Percentiles rank a stretch among this genome's conserved stretches.
Evolutionary conservation across 2,113 vertebrate genomes (phyloP).

Genomic region (Ivindomyrus marchei): DNA sequence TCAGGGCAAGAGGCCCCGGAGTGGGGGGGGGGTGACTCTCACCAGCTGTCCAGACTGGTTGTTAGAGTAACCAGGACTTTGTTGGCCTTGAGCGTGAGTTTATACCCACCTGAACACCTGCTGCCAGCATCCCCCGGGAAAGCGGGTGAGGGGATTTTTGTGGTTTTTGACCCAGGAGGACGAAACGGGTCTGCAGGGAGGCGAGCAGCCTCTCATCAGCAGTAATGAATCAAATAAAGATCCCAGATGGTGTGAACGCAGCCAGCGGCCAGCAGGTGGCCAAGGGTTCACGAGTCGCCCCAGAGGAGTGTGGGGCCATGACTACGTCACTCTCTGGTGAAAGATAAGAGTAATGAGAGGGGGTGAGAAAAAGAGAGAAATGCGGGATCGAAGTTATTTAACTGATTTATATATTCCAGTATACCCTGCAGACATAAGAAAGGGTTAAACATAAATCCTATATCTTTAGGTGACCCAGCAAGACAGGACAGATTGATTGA

Average conservation of each 20-base stretch:
- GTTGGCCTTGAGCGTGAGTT: neutral
- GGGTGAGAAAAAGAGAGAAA: neutral
- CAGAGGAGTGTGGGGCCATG: neutral
- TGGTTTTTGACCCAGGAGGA: neutral
- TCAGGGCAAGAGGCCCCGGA: neutral
- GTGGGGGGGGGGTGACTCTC: neutral
- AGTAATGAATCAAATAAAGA: constrained; percentile 15
- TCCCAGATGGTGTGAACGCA: neutral
- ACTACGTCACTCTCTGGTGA: neutral
- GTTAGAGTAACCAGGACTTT: neutral
- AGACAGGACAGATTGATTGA: neutral
- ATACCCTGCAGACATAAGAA: neutral
- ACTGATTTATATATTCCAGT: neutral
- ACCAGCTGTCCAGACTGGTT: neutral
- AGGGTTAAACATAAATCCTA: neutral
- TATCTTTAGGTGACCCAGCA: neutral
- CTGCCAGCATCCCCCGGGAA: neutral
- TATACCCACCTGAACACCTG: neutral
- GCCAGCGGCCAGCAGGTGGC: neutral
- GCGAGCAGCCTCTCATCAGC: neutral
- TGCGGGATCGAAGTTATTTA: neutral
- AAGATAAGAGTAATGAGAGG: neutral
- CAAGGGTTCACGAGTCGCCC: neutral
- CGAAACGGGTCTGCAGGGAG: neutral
- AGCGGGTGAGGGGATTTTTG: neutral